Percentiles rank a stretch among this genome's conserved stretches.
These are phyloP conservation scores for Coccyzus lansbergi DNA, from an alignment of 2,797 vertebrate genomes.

Conservation along the genomic window DNA sequence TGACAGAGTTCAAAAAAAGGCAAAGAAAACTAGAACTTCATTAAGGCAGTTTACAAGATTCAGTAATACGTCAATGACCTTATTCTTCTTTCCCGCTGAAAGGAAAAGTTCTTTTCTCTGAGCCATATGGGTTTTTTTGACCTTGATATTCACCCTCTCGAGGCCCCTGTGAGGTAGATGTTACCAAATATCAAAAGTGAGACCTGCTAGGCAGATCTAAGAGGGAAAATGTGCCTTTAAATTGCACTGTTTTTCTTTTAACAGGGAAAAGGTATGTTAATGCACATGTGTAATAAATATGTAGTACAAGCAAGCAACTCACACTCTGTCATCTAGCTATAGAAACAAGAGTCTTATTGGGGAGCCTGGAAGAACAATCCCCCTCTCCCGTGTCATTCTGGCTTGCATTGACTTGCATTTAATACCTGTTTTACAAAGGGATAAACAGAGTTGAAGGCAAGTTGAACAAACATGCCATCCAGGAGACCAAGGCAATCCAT, in stretches of 20 bases:
- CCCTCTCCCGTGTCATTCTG: constrained; percentile 26
- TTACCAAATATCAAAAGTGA: constrained; percentile 43
- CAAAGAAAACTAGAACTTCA: constrained; percentile 65
- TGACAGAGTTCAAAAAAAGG: constrained; percentile 65
- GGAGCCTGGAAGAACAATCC: constrained; percentile 7
- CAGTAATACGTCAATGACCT: constrained; percentile 58
- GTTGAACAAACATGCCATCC: constrained; percentile 66
- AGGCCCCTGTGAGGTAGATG: constrained; percentile 50
- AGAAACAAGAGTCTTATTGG: not conserved
- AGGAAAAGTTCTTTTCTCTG: constrained; percentile 46
- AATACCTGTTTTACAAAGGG: constrained; percentile 56
- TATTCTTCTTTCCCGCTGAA: constrained; percentile 53
- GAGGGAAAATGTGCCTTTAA: constrained; percentile 22
- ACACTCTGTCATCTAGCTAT: constrained; percentile 3
- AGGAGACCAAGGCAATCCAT: constrained; percentile 65
- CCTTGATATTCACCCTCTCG: constrained; percentile 46
- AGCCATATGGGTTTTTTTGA: constrained; percentile 60
- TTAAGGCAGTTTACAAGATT: constrained; percentile 60
- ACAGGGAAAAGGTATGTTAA: constrained; percentile 8
- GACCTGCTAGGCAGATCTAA: constrained; percentile 47
- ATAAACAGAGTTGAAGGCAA: constrained; percentile 70
- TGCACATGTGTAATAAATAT: constrained; percentile 37
- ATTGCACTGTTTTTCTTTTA: not conserved
- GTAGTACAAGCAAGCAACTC: constrained; percentile 1
- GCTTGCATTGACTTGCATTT: constrained; percentile 61